Base-by-base conservation (phyloP, 1,140 invertebrate species). In the Hirudo medicinalis region DNA sequence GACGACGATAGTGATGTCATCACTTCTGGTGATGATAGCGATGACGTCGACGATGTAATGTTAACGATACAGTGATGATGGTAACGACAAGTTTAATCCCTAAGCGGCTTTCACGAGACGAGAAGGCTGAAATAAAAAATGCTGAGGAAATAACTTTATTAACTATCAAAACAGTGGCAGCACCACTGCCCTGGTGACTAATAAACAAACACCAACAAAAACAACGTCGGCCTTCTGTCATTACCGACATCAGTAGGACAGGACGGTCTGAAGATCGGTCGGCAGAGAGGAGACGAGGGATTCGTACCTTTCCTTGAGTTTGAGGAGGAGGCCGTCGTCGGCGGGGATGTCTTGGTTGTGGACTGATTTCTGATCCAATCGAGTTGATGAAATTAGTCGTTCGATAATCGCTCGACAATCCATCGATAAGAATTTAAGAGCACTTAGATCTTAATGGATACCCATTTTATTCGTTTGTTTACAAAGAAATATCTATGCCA, bases 201-300 rank as follows among this genome's bases (percentile, higher is more conserved):
- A 40, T 40, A 11, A 4, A 40, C 40, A 40, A 6, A 11, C 11
- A 40, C 40, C 40, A 40, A 40, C 11, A 40, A 11, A 40, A 40
- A 40, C 40, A n/a, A n/a, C n/a, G n/a, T n/a, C n/a, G n/a, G n/a
- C n/a, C n/a, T n/a, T n/a, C n/a, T n/a, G n/a, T n/a, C n/a, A n/a
- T n/a, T n/a, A n/a, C n/a, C 32, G 32, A 49, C 43, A 2, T 49
- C 43, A 49, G 32, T 4, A 40, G 25, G 53, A 36, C 32, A 94
- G 83, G 77, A 95, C 91, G 74, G 87, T 87, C 83, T 90, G 90
- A 76, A 95, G 85, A 85, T 96, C 93, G 73, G 92, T 90, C 20
- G 92, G 91, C 75, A 96, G 84, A 72, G 89, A 87, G 76, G 86
- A 86, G 66, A 92, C 89, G 75, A 95, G 89, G 77, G 89, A 88